phyloP scores from a whole-genome alignment of 2,888 invertebrate species.

The Tipula confusa region DNA sequence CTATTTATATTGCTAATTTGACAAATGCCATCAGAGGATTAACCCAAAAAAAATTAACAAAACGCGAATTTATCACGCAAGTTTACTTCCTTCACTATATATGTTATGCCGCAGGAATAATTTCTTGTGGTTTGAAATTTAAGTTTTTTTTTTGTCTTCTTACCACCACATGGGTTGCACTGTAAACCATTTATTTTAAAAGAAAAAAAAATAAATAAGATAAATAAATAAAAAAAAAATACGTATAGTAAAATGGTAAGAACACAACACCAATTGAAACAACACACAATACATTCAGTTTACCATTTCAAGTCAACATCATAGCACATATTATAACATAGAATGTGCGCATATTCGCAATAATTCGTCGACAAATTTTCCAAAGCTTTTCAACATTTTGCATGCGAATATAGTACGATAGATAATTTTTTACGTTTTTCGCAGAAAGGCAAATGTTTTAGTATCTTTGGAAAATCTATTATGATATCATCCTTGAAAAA shows the following conservation, averaged over 20 bases:
- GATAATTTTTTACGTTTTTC: background rate
- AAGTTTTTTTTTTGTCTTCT: too few relatives aligned
- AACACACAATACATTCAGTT: background rate
- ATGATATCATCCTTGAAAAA: background rate
- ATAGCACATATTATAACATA: background rate
- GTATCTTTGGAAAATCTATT: background rate
- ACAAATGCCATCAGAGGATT: background rate
- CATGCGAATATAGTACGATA: background rate
- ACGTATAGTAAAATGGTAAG: background rate
- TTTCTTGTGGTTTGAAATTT: background rate
- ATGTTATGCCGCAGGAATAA: background rate
- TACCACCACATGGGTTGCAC: background rate
- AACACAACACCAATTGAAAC: background rate
- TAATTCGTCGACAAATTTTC: background rate
- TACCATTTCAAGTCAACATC: background rate
- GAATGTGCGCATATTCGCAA: background rate
- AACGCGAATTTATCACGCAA: background rate
- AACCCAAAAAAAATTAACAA: background rate
- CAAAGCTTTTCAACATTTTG: background rate
- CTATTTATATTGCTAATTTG: background rate
- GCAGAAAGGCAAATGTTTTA: background rate
- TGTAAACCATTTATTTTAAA: background rate
- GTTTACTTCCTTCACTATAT: background rate
- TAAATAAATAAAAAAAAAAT: background rate
- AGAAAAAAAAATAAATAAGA: background rate